Percentiles rank a stretch among this genome's conserved stretches.
Evolutionary conservation across 2,888 invertebrate species (phyloP).

Genomic region (Cinara cedri): DNA sequence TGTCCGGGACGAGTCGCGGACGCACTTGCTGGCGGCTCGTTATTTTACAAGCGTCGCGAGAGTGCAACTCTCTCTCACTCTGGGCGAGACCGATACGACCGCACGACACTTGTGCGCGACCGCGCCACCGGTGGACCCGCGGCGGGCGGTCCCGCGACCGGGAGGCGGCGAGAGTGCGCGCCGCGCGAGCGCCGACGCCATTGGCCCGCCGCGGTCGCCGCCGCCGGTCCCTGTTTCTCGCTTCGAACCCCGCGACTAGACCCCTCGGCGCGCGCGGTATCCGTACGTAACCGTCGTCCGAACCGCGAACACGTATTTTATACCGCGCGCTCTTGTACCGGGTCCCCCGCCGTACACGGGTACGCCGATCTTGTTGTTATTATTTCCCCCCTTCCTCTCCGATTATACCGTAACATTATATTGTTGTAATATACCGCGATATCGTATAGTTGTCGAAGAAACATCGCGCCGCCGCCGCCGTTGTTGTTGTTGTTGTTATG

Average conservation of each 20-base stretch:
- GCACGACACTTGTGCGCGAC: neutral
- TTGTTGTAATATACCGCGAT: too few relatives aligned
- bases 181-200: neutral
- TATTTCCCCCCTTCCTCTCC: too few relatives aligned
- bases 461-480: too few relatives aligned
- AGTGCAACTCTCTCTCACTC: too few relatives aligned
- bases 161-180: slow-evolving; percentile 43
- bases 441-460: too few relatives aligned
- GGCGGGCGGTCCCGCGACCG: slow-evolving; percentile 45
- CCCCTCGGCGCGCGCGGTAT: neutral
- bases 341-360: neutral
- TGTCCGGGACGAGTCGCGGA: too few relatives aligned
- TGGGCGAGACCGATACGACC: neutral
- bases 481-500: too few relatives aligned
- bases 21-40: too few relatives aligned
- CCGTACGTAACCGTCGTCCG: slow-evolving; percentile 6
- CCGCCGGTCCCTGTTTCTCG: slow-evolving; percentile 32
- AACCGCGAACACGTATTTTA: slow-evolving; percentile 2
- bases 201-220: slow-evolving; percentile 19
- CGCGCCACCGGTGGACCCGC: neutral
- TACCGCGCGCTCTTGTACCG: neutral
- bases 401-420: too few relatives aligned
- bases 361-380: too few relatives aligned
- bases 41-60: too few relatives aligned
- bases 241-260: neutral